Conservation (phyloP, 2,113 vertebrate species). For the Scomber scombrus region DNA sequence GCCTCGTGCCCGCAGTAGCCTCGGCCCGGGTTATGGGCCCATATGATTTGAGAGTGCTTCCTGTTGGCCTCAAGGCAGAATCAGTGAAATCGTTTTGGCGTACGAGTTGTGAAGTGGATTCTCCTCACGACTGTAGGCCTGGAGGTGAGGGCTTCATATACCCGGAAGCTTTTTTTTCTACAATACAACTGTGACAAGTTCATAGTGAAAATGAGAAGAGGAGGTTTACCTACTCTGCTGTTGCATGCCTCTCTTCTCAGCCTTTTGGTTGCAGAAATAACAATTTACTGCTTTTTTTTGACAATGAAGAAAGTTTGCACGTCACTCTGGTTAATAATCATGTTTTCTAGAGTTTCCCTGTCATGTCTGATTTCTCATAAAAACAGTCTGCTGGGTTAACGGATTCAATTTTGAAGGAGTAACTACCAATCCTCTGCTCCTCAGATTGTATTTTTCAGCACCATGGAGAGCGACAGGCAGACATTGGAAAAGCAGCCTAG, state of each 20-base stretch:
- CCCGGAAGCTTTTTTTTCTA: not conserved
- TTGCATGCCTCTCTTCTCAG: not conserved
- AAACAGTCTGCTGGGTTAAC: not conserved
- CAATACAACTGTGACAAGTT: slow-evolving; percentile 13
- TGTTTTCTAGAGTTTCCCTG: not conserved
- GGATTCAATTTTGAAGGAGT: slow-evolving; percentile 2
- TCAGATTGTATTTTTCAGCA: slow-evolving; percentile 62
- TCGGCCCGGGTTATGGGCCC: slow-evolving; percentile 15
- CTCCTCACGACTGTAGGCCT: slow-evolving; percentile 30
- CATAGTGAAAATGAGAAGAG: not conserved
- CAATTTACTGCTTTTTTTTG: not conserved
- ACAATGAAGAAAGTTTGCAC: not conserved
- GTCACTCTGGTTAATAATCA: not conserved
- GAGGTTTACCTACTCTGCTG: not conserved
- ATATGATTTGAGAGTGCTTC: slow-evolving; percentile 53
- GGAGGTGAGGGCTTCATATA: slow-evolving; percentile 37
- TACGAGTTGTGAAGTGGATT: slow-evolving; percentile 57
- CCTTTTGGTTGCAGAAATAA: not conserved
- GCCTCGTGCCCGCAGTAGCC: slow-evolving; percentile 41
- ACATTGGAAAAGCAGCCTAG: slow-evolving; percentile 8
- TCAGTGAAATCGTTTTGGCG: slow-evolving; percentile 69
- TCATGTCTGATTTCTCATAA: not conserved
- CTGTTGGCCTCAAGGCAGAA: slow-evolving; percentile 52
- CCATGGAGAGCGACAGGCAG: slow-evolving; percentile 73
- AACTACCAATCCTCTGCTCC: not conserved